A percentile compares a stretch with the other conserved stretches of the same genome.
phyloP scores from a whole-genome alignment of 2,113 vertebrate species.

The Formicarius rufipectus region DNA sequence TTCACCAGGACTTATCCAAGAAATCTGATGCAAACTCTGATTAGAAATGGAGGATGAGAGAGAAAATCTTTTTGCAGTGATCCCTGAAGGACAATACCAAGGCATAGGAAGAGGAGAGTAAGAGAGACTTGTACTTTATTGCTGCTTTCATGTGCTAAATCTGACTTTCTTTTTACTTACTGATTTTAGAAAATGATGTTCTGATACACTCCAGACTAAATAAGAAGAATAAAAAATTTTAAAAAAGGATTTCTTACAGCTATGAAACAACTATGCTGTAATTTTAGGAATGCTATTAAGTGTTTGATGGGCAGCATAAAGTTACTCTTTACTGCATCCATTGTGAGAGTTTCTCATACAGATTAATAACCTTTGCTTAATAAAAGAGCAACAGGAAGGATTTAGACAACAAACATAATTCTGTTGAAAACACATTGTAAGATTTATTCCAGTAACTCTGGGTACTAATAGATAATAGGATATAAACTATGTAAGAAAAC shows the following conservation, averaged over 20 bases:
- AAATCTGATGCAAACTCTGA: not conserved
- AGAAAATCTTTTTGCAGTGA: not conserved
- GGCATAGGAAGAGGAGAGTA: not conserved
- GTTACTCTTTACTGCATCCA: not conserved
- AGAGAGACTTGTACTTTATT: not conserved
- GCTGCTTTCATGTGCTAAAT: not conserved
- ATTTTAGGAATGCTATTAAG: not conserved
- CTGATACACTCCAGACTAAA: not conserved
- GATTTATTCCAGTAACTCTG: not conserved
- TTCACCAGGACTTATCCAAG: not conserved
- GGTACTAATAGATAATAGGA: not conserved
- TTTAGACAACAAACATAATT: not conserved
- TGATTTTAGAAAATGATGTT: conserved; percentile 24
- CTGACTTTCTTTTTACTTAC: not conserved
- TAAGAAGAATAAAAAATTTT: not conserved
- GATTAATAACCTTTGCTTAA: not conserved
- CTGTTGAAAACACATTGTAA: not conserved
- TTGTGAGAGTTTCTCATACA: not conserved
- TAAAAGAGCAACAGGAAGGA: not conserved
- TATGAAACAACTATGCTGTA: not conserved
- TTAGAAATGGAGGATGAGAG: not conserved
- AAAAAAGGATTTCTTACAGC: not conserved
- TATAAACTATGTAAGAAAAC: not conserved
- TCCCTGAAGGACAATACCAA: not conserved
- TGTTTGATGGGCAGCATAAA: not conserved